Base-by-base conservation (phyloP, 2,797 vertebrate genomes). In the Monodelphis domestica region DNA sequence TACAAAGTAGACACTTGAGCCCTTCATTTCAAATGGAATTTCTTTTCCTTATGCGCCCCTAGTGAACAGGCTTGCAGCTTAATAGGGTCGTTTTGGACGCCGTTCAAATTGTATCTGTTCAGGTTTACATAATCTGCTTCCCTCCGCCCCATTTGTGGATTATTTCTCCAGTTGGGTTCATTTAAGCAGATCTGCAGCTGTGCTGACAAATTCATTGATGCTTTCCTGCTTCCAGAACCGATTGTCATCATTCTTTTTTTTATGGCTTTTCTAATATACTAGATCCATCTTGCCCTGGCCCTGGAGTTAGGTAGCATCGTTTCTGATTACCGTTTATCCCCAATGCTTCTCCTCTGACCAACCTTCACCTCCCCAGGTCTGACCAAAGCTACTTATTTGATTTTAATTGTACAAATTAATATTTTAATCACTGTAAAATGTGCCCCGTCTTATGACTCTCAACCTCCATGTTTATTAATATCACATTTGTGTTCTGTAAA, bases 11-110 rank as follows among this genome's bases (percentile, higher is more conserved):
- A 91, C 17, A 53, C 88, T 63, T 84, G 63, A 94, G 52, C 26
- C 57, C 88, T 45, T 57, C 84, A 0, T 1, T 84, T 56, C 26
- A 94, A 89, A 88, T 12, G 11, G 15, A 90, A 1, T 11, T 24
- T 89, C 52, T 84, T 6, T 29, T 92, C 54, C 38, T 87, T 7
- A 29, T 1, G 21, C 55, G 7, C 33, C 89, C 91, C 30, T 53
- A 53, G 88, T 54, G 57, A 88, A 88, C 94, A 88, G 70, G 92
- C 88, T 70, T 33, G 56, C 6, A 29, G 5, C 70, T 88, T 91
- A 89, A 95, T 95, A n/a, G 78, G 54, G 95, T 97, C 87, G 53
- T 94, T 91, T 92, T 92, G 94, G 91, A 95, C 91, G 93, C 56
- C 15, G 91, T 96, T 95, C 96, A 94, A 92, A 53, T 88, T 89